Base-by-base conservation (phyloP, 2,797 vertebrate species). In the Cossypha polioptera region DNA sequence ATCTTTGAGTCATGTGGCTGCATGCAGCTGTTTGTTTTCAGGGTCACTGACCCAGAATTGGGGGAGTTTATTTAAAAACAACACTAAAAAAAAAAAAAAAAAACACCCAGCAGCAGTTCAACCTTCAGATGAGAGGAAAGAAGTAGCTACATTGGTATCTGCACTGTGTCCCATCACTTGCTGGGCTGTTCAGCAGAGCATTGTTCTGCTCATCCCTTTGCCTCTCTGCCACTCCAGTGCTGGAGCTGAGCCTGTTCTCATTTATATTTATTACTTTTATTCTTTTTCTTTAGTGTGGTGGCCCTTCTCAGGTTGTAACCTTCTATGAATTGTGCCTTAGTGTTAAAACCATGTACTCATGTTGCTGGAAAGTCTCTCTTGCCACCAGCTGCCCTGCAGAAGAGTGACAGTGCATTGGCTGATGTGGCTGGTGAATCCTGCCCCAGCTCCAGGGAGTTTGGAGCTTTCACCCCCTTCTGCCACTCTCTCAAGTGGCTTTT, bases 371-470 rank as follows among this genome's bases (percentile, higher is more conserved):
- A 51, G 69, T 84, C 79, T 75, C 65, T 55, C 71, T 88, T 78
- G 51, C 63, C 58, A 71, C 62, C 83, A 62, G 84, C 80, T 80
- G 78, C 87, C 92, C 55, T 40, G 66, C 82, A 82, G 72, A 85
- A 55, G 66, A 92, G 78, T 28, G 55, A 36, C 31, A 25, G n/a
- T 0, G 1, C 55, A 63, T 42, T 59, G 61, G 66, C 48, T 88
- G 59, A 51, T 0, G 3, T 63, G 62, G 66, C 42, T 57, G 73
- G 42, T 19, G 81, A 71, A 68, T 74, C 48, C 59, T 77, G 24
- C 63, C 48, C 11, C 1, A 36, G 33, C 19, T 53, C 5, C 0
- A 0, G 6, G 35, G 35, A 22, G 0, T 66, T 19, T 63, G 63
- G 33, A 42, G 35, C 8, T 86, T 82, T 73, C 9, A 2, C 11